A percentile compares a stretch with the other conserved stretches of the same genome.
Conservation (phyloP, 1,140 invertebrate species). For the Alviniconcha marisindica region DNA sequence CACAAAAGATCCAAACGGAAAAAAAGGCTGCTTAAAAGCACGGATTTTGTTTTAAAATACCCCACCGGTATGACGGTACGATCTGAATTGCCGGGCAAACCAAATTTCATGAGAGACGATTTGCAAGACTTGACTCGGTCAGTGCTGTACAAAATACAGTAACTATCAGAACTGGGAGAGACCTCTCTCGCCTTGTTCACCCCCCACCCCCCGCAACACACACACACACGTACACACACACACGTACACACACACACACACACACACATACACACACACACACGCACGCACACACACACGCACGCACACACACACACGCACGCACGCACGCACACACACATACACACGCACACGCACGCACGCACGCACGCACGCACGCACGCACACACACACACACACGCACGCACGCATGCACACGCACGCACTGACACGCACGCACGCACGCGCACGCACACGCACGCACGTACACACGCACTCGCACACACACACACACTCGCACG, state of each 20-base stretch:
- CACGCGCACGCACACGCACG: neutral
- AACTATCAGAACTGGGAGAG: too few species aligned
- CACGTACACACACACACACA: neutral
- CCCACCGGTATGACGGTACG: too few species aligned
- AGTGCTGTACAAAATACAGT: too few species aligned
- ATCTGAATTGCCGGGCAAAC: too few species aligned
- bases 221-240: slow-evolving; percentile 17
- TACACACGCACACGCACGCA: neutral
- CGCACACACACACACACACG: neutral
- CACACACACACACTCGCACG: slow-evolving; percentile 3
- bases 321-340: neutral
- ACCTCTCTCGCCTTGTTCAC: too few species aligned
- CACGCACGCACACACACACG: neutral
- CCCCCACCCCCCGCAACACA: too few species aligned
- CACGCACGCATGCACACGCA: neutral
- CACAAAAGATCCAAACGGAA: too few species aligned
- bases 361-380: neutral
- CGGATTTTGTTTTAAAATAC: too few species aligned
- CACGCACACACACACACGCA: neutral
- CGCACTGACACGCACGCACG: neutral
- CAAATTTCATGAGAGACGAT: too few species aligned
- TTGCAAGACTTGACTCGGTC: too few species aligned
- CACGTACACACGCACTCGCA: neutral
- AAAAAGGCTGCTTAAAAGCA: too few species aligned
- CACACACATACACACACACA: neutral